Evolutionary conservation across 2,113 vertebrate genomes (phyloP).

Genomic region (Thamnaconus septentrionalis): DNA sequence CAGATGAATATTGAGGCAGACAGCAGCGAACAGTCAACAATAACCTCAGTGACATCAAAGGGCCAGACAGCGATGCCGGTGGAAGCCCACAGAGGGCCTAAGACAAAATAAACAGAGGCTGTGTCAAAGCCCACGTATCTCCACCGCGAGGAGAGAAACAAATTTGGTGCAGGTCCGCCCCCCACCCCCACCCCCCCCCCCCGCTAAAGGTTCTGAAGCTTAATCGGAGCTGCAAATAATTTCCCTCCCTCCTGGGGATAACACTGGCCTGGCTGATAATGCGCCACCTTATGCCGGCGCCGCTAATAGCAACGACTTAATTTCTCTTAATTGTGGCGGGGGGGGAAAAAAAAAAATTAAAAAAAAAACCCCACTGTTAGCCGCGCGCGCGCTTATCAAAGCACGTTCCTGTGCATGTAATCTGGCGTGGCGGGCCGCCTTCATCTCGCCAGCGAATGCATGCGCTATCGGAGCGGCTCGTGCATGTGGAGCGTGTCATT

Average conservation of each 20-base stretch:
- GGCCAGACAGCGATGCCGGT: constrained; percentile 64
- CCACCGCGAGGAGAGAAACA: constrained; percentile 3
- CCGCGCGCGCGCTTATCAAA: constrained; percentile 58
- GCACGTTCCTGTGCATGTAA: constrained; percentile 33
- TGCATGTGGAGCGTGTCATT: constrained; percentile 41
- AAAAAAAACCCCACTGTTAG: constrained; percentile 48
- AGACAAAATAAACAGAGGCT: constrained; percentile 65
- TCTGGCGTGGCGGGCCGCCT: constrained; percentile 40
- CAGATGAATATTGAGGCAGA: constrained; percentile 62
- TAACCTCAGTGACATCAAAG: constrained; percentile 76
- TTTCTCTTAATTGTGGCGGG: constrained; percentile 66
- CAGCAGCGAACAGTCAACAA: constrained; percentile 71
- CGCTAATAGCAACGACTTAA: constrained; percentile 58
- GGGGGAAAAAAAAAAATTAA: too few relatives aligned
- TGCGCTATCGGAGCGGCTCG: constrained; percentile 32
- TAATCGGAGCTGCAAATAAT: constrained; percentile 70
- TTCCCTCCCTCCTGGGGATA: constrained; percentile 57
- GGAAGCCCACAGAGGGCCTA: constrained; percentile 64
- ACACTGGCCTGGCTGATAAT: constrained; percentile 58
- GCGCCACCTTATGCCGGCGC: constrained; percentile 60
- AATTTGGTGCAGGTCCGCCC: too few relatives aligned
- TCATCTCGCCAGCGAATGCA: constrained; percentile 33
- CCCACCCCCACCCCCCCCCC: not conserved
- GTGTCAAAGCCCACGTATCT: constrained; percentile 52
- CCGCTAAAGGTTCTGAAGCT: constrained; percentile 42